Evolutionary conservation across 2,113 vertebrate genomes (phyloP).

Genomic region (Monopterus albus): DNA sequence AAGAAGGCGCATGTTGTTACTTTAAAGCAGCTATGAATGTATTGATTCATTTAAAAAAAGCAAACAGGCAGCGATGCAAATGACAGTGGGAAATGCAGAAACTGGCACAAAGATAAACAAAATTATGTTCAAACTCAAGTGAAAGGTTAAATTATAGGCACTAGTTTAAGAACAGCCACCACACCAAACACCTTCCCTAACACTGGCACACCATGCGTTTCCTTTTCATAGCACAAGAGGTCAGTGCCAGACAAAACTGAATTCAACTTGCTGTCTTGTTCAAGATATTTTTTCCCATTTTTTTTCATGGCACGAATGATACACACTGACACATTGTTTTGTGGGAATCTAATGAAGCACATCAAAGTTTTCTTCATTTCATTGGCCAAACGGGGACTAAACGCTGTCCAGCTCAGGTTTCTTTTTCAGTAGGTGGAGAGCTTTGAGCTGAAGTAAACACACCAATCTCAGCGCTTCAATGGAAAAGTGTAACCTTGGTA

Average conservation of each 20-base stretch:
- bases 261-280: neutral
- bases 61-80: slow-evolving; percentile 86
- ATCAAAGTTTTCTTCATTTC: slow-evolving; percentile 15
- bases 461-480: slow-evolving; percentile 26
- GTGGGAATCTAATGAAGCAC: slow-evolving; percentile 9
- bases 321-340: slow-evolving; percentile 26
- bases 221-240: slow-evolving; percentile 53
- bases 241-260: slow-evolving; percentile 44
- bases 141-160: slow-evolving; percentile 96
- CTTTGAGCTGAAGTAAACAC: slow-evolving; percentile 10
- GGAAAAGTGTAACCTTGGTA: slow-evolving; percentile 38
- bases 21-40: slow-evolving; percentile 81
- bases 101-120: slow-evolving; percentile 88
- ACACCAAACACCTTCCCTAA: slow-evolving; percentile 55
- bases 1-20: slow-evolving; percentile 75
- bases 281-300: slow-evolving; percentile 6
- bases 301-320: slow-evolving; percentile 25
- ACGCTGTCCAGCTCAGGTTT: neutral
- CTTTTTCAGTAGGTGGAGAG: neutral
- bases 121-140: slow-evolving; percentile 87
- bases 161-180: slow-evolving; percentile 82
- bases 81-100: slow-evolving; percentile 85
- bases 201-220: slow-evolving; percentile 53
- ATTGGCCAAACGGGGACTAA: slow-evolving; percentile 1
- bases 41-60: slow-evolving; percentile 73